Percentiles rank a stretch among this genome's conserved stretches.
phyloP scores from a whole-genome alignment of 2,888 invertebrate species.

The Acleris emargana region DNA sequence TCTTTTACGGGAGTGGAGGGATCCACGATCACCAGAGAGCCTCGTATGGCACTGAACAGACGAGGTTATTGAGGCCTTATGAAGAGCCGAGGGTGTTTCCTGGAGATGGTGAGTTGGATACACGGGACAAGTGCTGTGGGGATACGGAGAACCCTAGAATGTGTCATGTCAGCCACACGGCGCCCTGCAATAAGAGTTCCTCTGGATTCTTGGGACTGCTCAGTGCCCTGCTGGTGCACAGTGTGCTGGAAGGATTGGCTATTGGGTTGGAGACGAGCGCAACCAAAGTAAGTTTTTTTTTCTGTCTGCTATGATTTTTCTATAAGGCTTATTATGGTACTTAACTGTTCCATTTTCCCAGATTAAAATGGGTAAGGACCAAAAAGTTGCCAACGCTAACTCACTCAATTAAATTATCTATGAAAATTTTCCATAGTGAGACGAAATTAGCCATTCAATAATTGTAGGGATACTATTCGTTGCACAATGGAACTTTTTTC shows the following conservation, averaged over 20 bases:
- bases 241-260: slow-evolving; percentile 91
- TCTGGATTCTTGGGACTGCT: slow-evolving; percentile 87
- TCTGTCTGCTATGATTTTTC: background rate
- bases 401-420: no score
- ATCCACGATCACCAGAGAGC: slow-evolving; percentile 41
- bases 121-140: slow-evolving; percentile 58
- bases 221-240: slow-evolving; percentile 90
- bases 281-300: slow-evolving; percentile 79
- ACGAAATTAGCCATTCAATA: no score
- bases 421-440: no score
- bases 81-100: slow-evolving; percentile 28
- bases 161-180: slow-evolving; percentile 87
- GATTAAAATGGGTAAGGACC: no score
- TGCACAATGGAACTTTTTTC: no score
- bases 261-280: slow-evolving; percentile 89
- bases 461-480: no score
- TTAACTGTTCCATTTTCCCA: no score
- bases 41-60: slow-evolving; percentile 59
- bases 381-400: no score
- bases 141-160: slow-evolving; percentile 70
- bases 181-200: slow-evolving; percentile 85
- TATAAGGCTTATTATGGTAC: no score
- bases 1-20: slow-evolving; percentile 77
- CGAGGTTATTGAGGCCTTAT: slow-evolving; percentile 50
- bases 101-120: slow-evolving; percentile 59